A percentile compares a stretch with the other conserved stretches of the same genome.
phyloP scores from a whole-genome alignment of 2,797 vertebrate genomes.

The Chaetophractus vellerosus region DNA sequence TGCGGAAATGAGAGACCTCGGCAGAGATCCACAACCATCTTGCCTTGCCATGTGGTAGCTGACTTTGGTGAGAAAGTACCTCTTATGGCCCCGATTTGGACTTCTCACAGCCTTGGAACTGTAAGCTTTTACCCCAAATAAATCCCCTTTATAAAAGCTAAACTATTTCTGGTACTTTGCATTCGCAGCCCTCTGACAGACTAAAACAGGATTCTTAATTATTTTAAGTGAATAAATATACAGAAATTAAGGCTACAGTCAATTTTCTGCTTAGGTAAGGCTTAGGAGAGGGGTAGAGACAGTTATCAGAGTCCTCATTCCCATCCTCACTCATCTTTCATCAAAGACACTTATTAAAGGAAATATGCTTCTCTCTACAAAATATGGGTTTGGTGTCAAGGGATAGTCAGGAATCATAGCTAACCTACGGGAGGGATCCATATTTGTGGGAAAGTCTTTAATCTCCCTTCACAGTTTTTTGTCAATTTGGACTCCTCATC shows the following conservation, averaged over 20 bases:
- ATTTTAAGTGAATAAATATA: constrained; percentile 15
- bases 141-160: no score
- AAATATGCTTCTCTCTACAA: neutral
- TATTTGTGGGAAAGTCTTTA: neutral
- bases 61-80: no score
- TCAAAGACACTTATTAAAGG: neutral
- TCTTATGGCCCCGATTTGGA: no score
- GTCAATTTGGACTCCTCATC: neutral
- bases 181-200: no score
- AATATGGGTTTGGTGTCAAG: neutral
- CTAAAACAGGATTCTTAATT: neutral
- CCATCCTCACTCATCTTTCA: neutral
- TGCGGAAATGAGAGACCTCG: no score
- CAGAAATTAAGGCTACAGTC: neutral
- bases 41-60: no score
- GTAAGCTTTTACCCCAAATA: no score
- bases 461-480: neutral
- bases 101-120: no score
- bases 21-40: no score
- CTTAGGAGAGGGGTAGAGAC: neutral
- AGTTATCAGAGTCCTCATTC: neutral
- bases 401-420: neutral
- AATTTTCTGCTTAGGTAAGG: neutral
- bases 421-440: neutral
- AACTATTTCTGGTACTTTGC: no score